A percentile compares a stretch with the other conserved stretches of the same genome.
phyloP scores from a whole-genome alignment of 1,140 invertebrate species.

The Drosophila saltans region DNA sequence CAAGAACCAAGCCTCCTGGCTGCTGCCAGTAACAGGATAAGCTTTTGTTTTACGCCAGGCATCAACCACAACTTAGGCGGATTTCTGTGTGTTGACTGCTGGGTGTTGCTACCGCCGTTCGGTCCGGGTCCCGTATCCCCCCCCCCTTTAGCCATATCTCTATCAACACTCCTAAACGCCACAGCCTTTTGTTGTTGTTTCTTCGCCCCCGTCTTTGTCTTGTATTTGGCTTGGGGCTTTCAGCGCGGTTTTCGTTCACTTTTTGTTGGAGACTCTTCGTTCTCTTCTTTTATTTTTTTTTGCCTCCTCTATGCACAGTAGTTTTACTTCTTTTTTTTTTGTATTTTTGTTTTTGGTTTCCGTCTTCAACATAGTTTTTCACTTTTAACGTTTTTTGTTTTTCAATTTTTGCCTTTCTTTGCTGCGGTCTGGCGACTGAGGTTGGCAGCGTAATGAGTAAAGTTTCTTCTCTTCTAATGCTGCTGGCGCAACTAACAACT shows the following conservation, averaged over 20 bases:
- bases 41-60: conserved; percentile 79
- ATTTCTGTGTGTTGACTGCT: conserved; percentile 51
- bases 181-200: conserved; percentile 35
- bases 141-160: too few relatives aligned
- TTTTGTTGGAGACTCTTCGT: conserved; percentile 39
- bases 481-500: conserved; percentile 59
- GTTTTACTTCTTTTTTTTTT: not conserved
- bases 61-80: conserved; percentile 79
- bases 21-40: conserved; percentile 72
- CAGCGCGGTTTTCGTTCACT: conserved; percentile 68
- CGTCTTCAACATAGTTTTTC: conserved; percentile 76
- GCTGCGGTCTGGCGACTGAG: conserved; percentile 69
- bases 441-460: conserved; percentile 77
- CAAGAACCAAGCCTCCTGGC: conserved; percentile 20
- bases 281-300: conserved; percentile 7
- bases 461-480: conserved; percentile 71
- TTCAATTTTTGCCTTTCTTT: conserved; percentile 44
- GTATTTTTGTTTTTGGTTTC: conserved; percentile 13
- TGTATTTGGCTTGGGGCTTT: conserved; percentile 44
- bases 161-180: conserved; percentile 1
- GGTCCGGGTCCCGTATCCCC: not conserved
- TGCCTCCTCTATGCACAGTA: not conserved
- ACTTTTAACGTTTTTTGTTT: conserved; percentile 64
- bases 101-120: not conserved
- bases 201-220: not conserved